A percentile compares a stretch with the other conserved stretches of the same genome.
phyloP scores from a whole-genome alignment of 53 echinoderm and acorn worm genomes.

The Luidia sarsii region DNA sequence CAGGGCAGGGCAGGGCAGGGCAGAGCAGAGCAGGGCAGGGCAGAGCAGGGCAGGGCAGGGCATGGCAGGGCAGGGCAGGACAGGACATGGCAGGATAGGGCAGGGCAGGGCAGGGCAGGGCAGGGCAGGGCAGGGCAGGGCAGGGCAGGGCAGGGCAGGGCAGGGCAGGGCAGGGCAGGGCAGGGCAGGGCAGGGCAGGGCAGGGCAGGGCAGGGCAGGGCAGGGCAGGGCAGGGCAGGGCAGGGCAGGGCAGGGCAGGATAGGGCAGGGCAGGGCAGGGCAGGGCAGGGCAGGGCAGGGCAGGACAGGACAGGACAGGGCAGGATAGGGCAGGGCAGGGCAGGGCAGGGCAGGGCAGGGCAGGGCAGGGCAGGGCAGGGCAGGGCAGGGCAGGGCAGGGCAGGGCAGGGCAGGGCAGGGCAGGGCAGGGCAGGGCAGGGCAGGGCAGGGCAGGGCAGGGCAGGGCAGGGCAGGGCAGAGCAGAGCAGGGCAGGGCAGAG shows the following conservation, averaged over 20 bases:
- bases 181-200: too few relatives aligned
- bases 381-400: neutral
- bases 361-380: too few relatives aligned
- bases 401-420: conserved; percentile 10
- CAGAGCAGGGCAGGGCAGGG: too few relatives aligned
- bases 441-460: conserved; percentile 8
- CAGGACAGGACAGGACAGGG: conserved; percentile 10
- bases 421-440: conserved; percentile 15
- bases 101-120: too few relatives aligned
- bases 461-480: neutral
- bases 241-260: neutral
- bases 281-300: neutral
- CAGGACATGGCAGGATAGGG: too few relatives aligned
- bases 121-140: too few relatives aligned
- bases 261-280: neutral
- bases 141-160: too few relatives aligned
- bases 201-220: too few relatives aligned
- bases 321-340: conserved; percentile 9
- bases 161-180: too few relatives aligned
- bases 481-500: neutral
- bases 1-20: too few relatives aligned
- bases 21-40: too few relatives aligned
- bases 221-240: neutral
- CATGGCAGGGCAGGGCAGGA: too few relatives aligned
- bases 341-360: neutral